Base-by-base conservation (phyloP, 2,113 vertebrate genomes). In the Gambusia holbrooki region DNA sequence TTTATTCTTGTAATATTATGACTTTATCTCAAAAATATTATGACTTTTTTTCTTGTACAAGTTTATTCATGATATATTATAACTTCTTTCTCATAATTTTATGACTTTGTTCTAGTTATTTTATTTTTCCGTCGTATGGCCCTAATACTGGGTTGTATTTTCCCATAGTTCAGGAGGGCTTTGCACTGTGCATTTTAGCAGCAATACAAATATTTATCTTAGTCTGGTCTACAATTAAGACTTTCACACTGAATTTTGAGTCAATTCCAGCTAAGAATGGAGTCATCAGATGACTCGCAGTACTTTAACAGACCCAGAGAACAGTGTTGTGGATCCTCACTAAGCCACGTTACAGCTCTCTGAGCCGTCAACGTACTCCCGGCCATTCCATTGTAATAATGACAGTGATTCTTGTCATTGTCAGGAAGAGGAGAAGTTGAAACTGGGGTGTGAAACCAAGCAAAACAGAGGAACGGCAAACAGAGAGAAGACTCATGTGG, bases 361-460 rank as follows among this genome's bases (percentile, higher is more conserved):
- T 89, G 88, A 85, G 89, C 88, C 78, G 83, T 86, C 90, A 84
- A 67, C 87, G 81, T 86, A 42, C 85, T 80, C 85, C 88, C 71
- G 84, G 88, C 90, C 77, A 85, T 82, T 81, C 84, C 85, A 76
- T 90, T 93, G 90, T 94, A 92, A 88, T 90, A 88, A 92, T 93
- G 92, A 92, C 92, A 90, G 84, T 94, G 83, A 90, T 95, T 94
- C 93, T 95, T 95, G 92, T 95, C 93, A 94, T 95, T 93, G 92
- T 94, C 93, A 94, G 94, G 94, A 93, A 93, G 94, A 93, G 92
- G 89, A 93, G 94, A 94, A 93, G 94, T 93, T 94, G 94, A 94
- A 93, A 94, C 93, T 87, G 92, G 86, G 89, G 92, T 93, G 89
- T 94, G 93, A 95, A 90, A 83, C 91, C 33, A 76, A 91, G 88